Evolutionary conservation across 2,113 vertebrate species (phyloP), one percentile per base, ranked within the genome.

Genomic region (Collichthys lucidus): DNA sequence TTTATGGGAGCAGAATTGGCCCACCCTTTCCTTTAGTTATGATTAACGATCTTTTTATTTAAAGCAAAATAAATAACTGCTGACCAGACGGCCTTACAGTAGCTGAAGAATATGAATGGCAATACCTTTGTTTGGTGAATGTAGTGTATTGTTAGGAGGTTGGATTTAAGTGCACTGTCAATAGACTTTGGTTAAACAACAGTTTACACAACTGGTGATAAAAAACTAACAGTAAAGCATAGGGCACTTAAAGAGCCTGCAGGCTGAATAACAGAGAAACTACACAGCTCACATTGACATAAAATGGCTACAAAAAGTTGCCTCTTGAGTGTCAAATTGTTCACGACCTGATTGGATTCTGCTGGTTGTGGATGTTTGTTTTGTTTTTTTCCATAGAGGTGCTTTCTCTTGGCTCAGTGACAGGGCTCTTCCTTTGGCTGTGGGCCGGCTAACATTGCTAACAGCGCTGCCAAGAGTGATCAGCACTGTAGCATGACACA

Each of bases 31-130:
- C 49, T 85, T 60, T 79, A 80, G 62, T 87, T 75, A 68, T 88
- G 79, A 91, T 89, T 87, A 80, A 92, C 87, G 75, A 42, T 75
- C 31, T 56, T 76, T 76, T 72, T 17, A 15, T 46, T 78, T 61
- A 8, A 26, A 24, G 50, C 14, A 66, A 80, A 81, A 85, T n/a
- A 22, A 59, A 46, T 52, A 17, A 24, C 60, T 61, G 42, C 5
- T 61, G 59, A 74, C 35, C 59, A 16, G 44, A 22, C 5, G 2
- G 50, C 29, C 24, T 40, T n/a, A 16, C 44, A 62, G 35, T 8
- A 8, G 35, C 35, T 40, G 31, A 61, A 35, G 71, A 31, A 42
- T 57, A 14, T 46, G 26, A 5, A 56, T 35, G 11, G 31, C 1
- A 40, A 80, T 49, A 1, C 26, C 20, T 60, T 47, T 66, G 31